These are phyloP conservation scores for Lasioglossum oenotherae DNA, from an alignment of 2,888 invertebrate species.

Conservation along the genomic window DNA sequence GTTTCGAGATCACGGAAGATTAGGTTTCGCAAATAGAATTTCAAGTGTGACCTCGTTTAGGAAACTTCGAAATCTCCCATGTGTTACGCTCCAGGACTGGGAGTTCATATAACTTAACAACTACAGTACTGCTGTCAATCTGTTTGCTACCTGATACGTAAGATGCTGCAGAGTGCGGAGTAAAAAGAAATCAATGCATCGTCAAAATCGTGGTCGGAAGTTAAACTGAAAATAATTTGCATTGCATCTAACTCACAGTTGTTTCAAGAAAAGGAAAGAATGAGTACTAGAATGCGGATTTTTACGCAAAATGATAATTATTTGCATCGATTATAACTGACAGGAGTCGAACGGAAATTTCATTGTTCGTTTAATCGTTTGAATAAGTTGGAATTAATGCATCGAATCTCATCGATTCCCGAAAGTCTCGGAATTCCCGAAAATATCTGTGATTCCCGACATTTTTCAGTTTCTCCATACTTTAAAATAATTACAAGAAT, in stretches of 20 bases:
- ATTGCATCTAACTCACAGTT: too few species aligned
- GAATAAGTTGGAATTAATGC: too few species aligned
- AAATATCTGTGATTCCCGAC: too few species aligned
- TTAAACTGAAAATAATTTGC: not conserved
- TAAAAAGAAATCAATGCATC: not conserved
- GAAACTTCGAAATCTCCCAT: conserved; percentile 42
- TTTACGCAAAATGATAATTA: too few species aligned
- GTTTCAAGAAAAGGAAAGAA: not conserved
- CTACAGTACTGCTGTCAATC: not conserved
- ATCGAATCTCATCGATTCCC: too few species aligned
- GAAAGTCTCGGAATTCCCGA: too few species aligned
- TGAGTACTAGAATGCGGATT: not conserved
- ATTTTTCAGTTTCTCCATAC: too few species aligned
- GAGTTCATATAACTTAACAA: conserved; percentile 1
- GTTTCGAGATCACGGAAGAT: conserved; percentile 31
- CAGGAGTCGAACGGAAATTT: too few species aligned
- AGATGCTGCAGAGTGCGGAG: not conserved
- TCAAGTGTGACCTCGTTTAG: conserved; percentile 49
- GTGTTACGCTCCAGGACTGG: conserved; percentile 30
- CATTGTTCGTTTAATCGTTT: too few species aligned
- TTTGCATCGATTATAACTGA: too few species aligned
- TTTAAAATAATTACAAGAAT: too few species aligned
- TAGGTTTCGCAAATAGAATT: conserved; percentile 55
- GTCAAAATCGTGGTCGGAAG: not conserved
- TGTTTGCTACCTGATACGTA: not conserved